A percentile compares a stretch with the other conserved stretches of the same genome.
phyloP scores from a whole-genome alignment of 2,113 vertebrate genomes.

The Chionomys nivalis region DNA sequence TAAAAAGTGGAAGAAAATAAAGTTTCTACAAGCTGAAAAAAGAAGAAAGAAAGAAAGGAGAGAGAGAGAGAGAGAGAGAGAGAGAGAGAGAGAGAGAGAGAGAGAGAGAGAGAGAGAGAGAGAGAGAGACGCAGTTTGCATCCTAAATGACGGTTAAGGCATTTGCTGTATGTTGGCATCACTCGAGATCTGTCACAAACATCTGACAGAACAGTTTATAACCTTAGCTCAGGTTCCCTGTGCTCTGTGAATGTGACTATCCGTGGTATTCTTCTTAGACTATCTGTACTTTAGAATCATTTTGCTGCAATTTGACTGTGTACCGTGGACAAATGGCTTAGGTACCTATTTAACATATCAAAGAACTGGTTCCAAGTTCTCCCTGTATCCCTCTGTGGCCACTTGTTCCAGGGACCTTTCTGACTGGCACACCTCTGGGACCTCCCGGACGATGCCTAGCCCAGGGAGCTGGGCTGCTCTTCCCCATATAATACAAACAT shows the following conservation, averaged over 20 bases:
- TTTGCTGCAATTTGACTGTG: background rate
- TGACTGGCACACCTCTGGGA: too few species aligned
- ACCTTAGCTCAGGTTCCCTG: background rate
- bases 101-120: too few species aligned
- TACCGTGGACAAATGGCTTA: background rate
- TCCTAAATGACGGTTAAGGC: background rate
- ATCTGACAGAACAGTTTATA: background rate
- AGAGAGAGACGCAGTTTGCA: background rate
- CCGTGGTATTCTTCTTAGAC: conserved; percentile 6
- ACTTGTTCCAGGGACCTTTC: too few species aligned
- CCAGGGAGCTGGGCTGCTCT: too few species aligned
- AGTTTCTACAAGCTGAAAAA: too few species aligned
- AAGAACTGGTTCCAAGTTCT: background rate
- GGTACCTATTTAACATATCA: background rate
- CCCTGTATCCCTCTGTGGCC: too few species aligned
- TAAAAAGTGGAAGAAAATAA: too few species aligned
- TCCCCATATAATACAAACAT: too few species aligned
- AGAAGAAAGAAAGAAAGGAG: too few species aligned
- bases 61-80: too few species aligned
- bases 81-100: too few species aligned
- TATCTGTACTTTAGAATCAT: background rate
- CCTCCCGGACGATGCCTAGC: too few species aligned
- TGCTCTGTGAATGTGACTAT: background rate
- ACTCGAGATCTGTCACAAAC: background rate
- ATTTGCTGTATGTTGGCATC: background rate